phyloP scores from a whole-genome alignment of 2,888 invertebrate species.

The Drosophila buzzatii region DNA sequence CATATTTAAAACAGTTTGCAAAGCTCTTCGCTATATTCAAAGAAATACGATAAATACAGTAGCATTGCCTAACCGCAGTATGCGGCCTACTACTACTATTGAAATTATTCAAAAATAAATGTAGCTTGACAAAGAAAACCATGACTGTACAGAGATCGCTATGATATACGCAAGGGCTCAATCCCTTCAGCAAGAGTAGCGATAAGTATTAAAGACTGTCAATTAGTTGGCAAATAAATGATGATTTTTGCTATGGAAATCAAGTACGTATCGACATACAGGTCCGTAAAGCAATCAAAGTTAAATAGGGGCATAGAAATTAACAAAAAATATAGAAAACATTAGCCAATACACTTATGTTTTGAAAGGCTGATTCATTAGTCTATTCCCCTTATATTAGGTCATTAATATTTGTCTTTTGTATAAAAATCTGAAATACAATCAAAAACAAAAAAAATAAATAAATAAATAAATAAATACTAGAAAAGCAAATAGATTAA shows the following conservation, averaged over 20 bases:
- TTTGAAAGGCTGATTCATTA: conserved; percentile 28
- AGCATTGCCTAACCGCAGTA: neutral
- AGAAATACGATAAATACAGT: neutral
- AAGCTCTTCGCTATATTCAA: neutral
- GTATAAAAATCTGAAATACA: conserved; percentile 18
- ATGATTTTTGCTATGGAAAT: conserved; percentile 3
- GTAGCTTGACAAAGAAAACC: neutral
- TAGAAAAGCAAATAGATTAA: neutral
- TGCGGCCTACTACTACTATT: neutral
- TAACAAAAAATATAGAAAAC: conserved; percentile 37
- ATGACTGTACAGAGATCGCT: neutral
- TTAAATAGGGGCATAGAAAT: conserved; percentile 34
- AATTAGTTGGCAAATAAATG: neutral
- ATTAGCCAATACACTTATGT: conserved; percentile 41
- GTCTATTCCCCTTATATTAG: conserved; percentile 22
- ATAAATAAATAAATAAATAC: conserved; percentile 8
- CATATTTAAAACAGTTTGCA: neutral
- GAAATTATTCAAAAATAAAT: no score
- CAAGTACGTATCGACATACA: conserved; percentile 34
- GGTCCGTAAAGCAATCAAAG: conserved; percentile 17
- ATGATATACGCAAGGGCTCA: no score
- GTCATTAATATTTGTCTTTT: conserved; percentile 26
- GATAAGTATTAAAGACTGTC: neutral
- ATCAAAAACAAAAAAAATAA: neutral
- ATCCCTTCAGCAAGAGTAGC: neutral